A percentile compares a stretch with the other conserved stretches of the same genome.
These are phyloP conservation scores for Chaetodon auriga DNA, from an alignment of 2,113 vertebrate species.

Conservation along the genomic window DNA sequence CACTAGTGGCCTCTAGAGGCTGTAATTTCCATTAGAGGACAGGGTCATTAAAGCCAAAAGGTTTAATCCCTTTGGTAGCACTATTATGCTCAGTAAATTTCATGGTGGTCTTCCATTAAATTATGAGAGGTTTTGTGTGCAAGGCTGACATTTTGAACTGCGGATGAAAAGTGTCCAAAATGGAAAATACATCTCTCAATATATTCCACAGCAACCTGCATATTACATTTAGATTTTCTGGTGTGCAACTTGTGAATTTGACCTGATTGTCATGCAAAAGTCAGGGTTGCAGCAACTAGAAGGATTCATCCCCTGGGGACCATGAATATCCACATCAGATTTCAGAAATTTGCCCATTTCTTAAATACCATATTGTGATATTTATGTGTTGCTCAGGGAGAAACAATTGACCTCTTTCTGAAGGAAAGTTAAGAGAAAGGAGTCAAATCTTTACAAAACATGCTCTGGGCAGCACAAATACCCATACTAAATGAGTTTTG, in stretches of 20 bases:
- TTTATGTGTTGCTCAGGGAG: neutral
- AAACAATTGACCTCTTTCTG: neutral
- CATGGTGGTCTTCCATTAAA: constrained; percentile 2
- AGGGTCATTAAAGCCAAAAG: constrained; percentile 51
- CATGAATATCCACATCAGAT: constrained; percentile 17
- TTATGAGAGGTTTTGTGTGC: constrained; percentile 2
- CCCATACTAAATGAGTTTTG: neutral
- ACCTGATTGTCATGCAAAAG: neutral
- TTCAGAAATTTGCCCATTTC: constrained; percentile 27
- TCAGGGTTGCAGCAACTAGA: neutral
- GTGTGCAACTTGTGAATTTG: neutral
- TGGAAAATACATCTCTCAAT: neutral
- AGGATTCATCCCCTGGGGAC: neutral
- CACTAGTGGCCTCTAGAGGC: constrained; percentile 26
- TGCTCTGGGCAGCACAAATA: neutral
- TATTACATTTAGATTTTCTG: neutral
- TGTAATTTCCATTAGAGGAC: constrained; percentile 17
- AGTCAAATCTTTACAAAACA: constrained; percentile 4
- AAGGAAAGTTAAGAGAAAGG: neutral
- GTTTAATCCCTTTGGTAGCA: constrained; percentile 35
- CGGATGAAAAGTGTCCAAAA: neutral
- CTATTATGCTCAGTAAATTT: constrained; percentile 42
- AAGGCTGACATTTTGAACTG: constrained; percentile 1
- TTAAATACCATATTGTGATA: neutral
- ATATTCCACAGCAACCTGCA: neutral